These are phyloP conservation scores for Formica exsecta DNA, from an alignment of 1,140 invertebrate species.

Conservation along the genomic window DNA sequence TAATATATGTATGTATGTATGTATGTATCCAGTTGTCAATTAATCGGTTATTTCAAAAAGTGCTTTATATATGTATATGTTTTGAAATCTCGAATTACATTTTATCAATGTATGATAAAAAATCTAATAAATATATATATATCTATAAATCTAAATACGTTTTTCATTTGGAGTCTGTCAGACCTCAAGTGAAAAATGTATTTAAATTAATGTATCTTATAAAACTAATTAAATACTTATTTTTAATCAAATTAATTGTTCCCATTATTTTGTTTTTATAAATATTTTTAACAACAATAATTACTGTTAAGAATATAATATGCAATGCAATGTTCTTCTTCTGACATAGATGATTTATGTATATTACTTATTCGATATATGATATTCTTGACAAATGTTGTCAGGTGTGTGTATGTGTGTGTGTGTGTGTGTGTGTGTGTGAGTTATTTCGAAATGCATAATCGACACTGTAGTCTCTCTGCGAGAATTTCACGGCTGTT, in stretches of 20 bases:
- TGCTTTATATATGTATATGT: neutral
- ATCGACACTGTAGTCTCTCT: neutral
- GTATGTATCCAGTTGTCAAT: no score
- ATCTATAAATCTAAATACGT: no score
- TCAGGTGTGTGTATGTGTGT: neutral
- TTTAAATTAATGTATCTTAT: neutral
- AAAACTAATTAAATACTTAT: constrained; percentile 14
- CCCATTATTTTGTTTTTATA: neutral
- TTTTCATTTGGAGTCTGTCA: no score
- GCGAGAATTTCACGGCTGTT: constrained; percentile 58
- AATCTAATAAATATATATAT: no score
- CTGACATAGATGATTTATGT: neutral
- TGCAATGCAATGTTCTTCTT: neutral
- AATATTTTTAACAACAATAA: neutral
- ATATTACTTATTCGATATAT: neutral
- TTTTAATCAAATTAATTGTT: neutral
- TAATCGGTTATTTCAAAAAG: no score
- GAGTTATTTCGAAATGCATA: neutral
- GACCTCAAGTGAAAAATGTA: neutral
- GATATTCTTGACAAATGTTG: neutral
- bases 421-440: neutral
- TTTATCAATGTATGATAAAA: neutral
- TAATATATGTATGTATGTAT: no score
- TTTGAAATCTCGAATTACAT: neutral
- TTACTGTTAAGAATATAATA: neutral